Percentiles rank a stretch among this genome's conserved stretches.
These are phyloP conservation scores for Atlantisia rogersi DNA, from an alignment of 2,113 vertebrate genomes.

Conservation along the genomic window DNA sequence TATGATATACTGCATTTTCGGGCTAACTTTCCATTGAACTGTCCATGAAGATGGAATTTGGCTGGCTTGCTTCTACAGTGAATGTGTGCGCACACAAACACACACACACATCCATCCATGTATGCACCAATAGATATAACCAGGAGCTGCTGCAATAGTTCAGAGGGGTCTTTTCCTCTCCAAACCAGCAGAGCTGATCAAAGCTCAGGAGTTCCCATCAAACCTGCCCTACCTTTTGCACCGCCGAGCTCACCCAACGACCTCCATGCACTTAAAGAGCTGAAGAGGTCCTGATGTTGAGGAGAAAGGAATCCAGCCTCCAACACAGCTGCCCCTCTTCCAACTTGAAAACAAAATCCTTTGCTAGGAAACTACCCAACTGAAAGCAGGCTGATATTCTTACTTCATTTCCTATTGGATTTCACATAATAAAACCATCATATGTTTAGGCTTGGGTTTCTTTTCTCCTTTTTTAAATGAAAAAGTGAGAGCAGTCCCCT, in stretches of 20 bases:
- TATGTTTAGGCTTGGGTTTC: conserved; percentile 57
- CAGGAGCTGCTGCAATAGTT: neutral
- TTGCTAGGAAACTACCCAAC: conserved; percentile 42
- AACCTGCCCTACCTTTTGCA: neutral
- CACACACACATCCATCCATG: neutral
- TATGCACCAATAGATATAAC: neutral
- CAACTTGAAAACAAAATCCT: conserved; percentile 7
- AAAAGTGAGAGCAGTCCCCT: conserved; percentile 53
- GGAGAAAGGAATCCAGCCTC: neutral
- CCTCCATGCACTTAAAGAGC: neutral
- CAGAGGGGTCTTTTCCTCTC: neutral
- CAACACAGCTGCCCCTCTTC: neutral
- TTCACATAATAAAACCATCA: conserved; percentile 77
- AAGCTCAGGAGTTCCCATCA: neutral
- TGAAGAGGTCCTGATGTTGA: neutral
- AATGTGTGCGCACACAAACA: neutral
- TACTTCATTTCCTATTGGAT: conserved; percentile 78
- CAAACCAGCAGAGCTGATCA: neutral
- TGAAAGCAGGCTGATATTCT: conserved; percentile 65
- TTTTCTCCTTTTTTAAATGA: conserved; percentile 58
- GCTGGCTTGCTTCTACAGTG: conserved; percentile 15
- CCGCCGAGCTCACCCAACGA: neutral
- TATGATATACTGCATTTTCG: conserved; percentile 79
- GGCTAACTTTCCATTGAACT: conserved; percentile 83
- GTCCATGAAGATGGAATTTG: conserved; percentile 79